Base-by-base conservation (phyloP, 2,113 vertebrate genomes). In the Alexandromys fortis region DNA sequence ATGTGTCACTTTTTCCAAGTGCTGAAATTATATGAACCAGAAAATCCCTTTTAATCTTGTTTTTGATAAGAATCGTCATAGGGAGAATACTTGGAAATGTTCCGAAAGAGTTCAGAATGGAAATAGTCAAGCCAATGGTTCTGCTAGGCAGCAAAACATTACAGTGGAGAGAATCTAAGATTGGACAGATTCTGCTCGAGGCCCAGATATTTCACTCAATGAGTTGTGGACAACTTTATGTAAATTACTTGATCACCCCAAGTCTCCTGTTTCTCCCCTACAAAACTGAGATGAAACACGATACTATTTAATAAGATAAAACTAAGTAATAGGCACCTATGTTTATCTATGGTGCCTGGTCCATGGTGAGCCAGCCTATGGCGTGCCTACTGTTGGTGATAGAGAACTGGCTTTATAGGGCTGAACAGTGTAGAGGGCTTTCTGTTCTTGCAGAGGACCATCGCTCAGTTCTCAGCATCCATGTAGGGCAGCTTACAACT, bases 11-110 rank as follows among this genome's bases (percentile, higher is more conserved):
- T 91, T 45, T 47, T 2, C 47, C 86, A 42, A 35, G 14, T 75
- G 17, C 55, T 91, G 83, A 83, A 96, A 96, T 63, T 49, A 72
- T 35, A 91, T 63, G 73, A 63, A 30, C 49, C 26, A 73, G 82
- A 79, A 95, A 95, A 61, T 78, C 52, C 17, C 42, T n/a, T 75
- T 90, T 90, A n/a, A 90, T 82, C 93, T 38, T 65, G 67, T 90
- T 92, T 92, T 45, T n/a, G 83, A 13, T 49, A 73, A 68, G 24
- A 73, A 30, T 68, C 75, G 79, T 28, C n/a, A 9, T 55, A 38
- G 75, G 38, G 65, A 28, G 85, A 92, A 92, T 93, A 79, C 83
- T 77, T 91, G 88, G 86, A 90, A 79, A 92, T 77, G 45, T 90
- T 96, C 72, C 63, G 38, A 52, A 65, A 81, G 5, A 61, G 76